phyloP scores from a whole-genome alignment of 2,888 invertebrate genomes.

The Scaptomyza tumidula region DNA sequence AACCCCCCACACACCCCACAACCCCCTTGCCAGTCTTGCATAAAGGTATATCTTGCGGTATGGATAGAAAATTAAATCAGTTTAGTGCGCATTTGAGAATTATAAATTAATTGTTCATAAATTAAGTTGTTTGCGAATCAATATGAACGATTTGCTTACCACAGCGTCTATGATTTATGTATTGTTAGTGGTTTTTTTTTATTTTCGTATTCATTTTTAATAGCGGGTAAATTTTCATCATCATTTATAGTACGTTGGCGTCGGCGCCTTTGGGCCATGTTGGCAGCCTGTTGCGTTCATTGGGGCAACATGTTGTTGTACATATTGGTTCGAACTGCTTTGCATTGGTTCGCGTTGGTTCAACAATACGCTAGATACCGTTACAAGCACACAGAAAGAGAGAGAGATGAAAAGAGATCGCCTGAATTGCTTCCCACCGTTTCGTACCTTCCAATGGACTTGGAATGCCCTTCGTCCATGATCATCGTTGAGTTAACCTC shows the following conservation, averaged over 20 bases:
- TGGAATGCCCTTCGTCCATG: conserved; percentile 40
- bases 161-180: conserved; percentile 4
- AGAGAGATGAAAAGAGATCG: background rate
- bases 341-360: conserved; percentile 44
- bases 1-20: too few relatives aligned
- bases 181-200: background rate
- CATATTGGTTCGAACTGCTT: conserved; percentile 13
- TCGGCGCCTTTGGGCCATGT: too few relatives aligned
- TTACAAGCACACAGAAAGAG: background rate
- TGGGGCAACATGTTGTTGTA: too few relatives aligned
- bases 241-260: background rate
- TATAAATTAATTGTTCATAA: conserved; percentile 47
- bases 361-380: conserved; percentile 3
- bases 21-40: too few relatives aligned
- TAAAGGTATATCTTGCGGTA: background rate
- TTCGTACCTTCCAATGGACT: conserved; percentile 3
- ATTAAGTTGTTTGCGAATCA: conserved; percentile 33
- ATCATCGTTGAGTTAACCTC: conserved; percentile 7
- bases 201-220: background rate
- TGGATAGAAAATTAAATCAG: conserved; percentile 44
- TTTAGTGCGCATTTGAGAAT: conserved; percentile 57
- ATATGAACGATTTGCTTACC: conserved; percentile 28
- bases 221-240: background rate
- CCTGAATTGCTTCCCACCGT: background rate
- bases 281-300: too few relatives aligned